phyloP scores from a whole-genome alignment of 2,113 vertebrate species.

The Buteo buteo region DNA sequence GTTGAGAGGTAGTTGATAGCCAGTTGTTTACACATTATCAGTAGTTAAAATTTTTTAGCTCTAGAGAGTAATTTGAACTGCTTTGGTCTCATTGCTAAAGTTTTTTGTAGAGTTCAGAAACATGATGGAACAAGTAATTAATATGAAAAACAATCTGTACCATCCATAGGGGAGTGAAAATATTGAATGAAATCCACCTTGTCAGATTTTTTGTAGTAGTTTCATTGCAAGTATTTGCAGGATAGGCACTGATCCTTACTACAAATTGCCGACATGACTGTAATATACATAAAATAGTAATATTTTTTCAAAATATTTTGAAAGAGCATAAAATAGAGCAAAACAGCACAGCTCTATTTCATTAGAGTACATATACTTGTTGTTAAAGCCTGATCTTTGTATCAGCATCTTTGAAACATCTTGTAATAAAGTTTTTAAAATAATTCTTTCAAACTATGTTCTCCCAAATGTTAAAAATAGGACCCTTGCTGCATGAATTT shows the following conservation, averaged over 20 bases:
- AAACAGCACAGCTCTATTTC: neutral
- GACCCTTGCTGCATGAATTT: neutral
- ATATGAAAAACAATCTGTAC: neutral
- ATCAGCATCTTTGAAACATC: neutral
- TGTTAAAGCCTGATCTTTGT: neutral
- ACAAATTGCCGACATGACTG: neutral
- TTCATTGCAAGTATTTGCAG: neutral
- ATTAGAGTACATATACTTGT: neutral
- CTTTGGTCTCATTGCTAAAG: neutral
- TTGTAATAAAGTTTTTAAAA: neutral
- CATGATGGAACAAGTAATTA: neutral
- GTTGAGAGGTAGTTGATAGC: neutral
- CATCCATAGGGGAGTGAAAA: neutral
- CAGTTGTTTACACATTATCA: neutral
- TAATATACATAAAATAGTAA: neutral
- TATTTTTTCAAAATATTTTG: neutral
- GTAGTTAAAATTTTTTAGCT: neutral
- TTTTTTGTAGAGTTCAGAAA: neutral
- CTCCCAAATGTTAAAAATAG: neutral
- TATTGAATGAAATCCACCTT: neutral
- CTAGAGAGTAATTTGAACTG: neutral
- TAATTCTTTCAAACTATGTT: neutral
- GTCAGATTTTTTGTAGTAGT: neutral
- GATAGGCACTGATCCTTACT: neutral
- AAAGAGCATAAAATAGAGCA: neutral